Evolutionary conservation across 2,797 vertebrate genomes (phyloP).

Genomic region (Apogon hyalosoma): DNA sequence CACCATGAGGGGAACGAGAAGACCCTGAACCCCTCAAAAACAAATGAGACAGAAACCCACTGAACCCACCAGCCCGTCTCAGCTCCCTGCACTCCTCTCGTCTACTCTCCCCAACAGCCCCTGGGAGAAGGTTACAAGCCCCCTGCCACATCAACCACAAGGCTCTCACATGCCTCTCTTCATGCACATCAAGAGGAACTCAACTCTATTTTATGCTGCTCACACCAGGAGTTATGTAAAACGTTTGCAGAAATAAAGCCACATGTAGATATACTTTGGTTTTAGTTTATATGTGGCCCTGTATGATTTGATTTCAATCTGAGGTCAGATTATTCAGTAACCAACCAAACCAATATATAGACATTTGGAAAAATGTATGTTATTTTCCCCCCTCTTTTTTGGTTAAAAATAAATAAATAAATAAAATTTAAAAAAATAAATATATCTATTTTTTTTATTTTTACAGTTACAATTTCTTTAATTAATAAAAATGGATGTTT

Average conservation of each 20-base stretch:
- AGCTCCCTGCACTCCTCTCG: constrained; percentile 48
- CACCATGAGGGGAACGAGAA: constrained; percentile 56
- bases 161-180: constrained; percentile 49
- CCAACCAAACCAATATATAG: neutral
- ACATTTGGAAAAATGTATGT: neutral
- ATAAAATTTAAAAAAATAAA: too few relatives aligned
- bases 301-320: constrained; percentile 66
- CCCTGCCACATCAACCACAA: constrained; percentile 76
- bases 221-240: constrained; percentile 37
- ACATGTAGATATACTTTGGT: constrained; percentile 21
- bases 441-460: too few relatives aligned
- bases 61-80: constrained; percentile 69
- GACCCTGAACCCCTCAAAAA: constrained; percentile 49
- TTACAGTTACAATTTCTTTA: too few relatives aligned
- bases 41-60: constrained; percentile 69
- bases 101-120: constrained; percentile 64
- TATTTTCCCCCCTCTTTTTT: too few relatives aligned
- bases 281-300: constrained; percentile 28
- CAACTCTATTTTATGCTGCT: constrained; percentile 13
- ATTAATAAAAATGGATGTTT: too few relatives aligned
- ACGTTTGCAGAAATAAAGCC: constrained; percentile 38
- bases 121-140: constrained; percentile 63
- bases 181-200: constrained; percentile 60
- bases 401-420: too few relatives aligned
- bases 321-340: constrained; percentile 41